Conservation (phyloP, 2,113 vertebrate genomes). For the Tenebrosternarchus preto region DNA sequence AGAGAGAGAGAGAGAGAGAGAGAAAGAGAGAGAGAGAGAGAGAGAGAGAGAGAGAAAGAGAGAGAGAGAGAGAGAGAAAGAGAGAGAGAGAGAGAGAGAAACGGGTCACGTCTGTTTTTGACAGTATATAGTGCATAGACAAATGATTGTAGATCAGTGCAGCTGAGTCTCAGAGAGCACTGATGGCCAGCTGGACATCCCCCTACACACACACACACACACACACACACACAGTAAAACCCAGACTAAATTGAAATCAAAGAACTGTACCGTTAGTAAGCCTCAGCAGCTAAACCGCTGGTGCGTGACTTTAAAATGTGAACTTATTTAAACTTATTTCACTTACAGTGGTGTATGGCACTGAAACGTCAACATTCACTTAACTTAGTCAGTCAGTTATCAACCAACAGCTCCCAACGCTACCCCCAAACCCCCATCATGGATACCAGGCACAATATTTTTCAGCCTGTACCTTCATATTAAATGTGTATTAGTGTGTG, state of each 20-base stretch:
- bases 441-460: not conserved
- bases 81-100: not conserved
- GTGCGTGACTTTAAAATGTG: not conserved
- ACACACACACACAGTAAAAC: not conserved
- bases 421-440: too few relatives aligned
- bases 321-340: not conserved
- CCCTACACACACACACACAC: too few relatives aligned
- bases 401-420: too few relatives aligned
- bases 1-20: too few relatives aligned
- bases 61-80: too few relatives aligned
- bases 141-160: not conserved
- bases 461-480: constrained; percentile 21
- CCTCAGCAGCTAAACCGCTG: not conserved
- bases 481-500: constrained; percentile 50
- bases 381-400: not conserved
- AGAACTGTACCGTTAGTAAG: constrained; percentile 55
- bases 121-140: not conserved
- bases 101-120: not conserved
- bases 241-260: constrained; percentile 44
- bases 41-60: too few relatives aligned
- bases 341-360: not conserved
- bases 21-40: too few relatives aligned
- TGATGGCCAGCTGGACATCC: not conserved
- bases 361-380: not conserved
- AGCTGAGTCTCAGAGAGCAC: constrained; percentile 1